These are phyloP conservation scores for Melinaea menophilus DNA, from an alignment of 2,888 invertebrate genomes.

Conservation along the genomic window DNA sequence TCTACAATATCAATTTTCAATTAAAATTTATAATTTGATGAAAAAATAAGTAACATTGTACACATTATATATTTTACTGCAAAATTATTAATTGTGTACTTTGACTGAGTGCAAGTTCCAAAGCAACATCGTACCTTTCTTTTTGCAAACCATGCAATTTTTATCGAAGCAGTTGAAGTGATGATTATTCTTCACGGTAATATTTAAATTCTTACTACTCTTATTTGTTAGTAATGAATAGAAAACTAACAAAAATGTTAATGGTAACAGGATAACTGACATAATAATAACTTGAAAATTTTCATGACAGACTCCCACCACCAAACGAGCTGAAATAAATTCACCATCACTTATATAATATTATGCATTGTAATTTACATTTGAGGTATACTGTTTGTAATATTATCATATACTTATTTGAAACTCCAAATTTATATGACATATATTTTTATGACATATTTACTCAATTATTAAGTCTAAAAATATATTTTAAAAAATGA, in stretches of 20 bases:
- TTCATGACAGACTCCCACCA: constrained; percentile 55
- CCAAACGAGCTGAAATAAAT: constrained; percentile 59
- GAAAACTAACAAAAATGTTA: constrained; percentile 44
- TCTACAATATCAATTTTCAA: too few species aligned
- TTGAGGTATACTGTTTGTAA: too few species aligned
- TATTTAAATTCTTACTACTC: constrained; percentile 13
- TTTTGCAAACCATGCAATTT: constrained; percentile 26
- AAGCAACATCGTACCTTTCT: constrained; percentile 34
- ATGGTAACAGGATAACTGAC: constrained; percentile 45
- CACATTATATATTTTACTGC: too few species aligned
- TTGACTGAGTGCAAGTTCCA: neutral
- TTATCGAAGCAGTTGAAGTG: constrained; percentile 27
- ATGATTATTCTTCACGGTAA: constrained; percentile 18
- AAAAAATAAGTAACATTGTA: too few species aligned
- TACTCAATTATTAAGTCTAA: too few species aligned
- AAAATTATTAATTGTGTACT: neutral
- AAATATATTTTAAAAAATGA: too few species aligned
- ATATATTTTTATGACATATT: too few species aligned
- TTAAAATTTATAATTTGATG: too few species aligned
- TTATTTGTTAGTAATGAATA: constrained; percentile 54
- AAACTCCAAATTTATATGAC: too few species aligned
- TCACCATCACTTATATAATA: constrained; percentile 8
- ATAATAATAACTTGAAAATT: constrained; percentile 46
- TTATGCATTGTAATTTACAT: neutral
- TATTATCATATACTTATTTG: too few species aligned